These are phyloP conservation scores for Sarcophaga rosellei DNA, from an alignment of 2,888 invertebrate genomes.

Conservation along the genomic window DNA sequence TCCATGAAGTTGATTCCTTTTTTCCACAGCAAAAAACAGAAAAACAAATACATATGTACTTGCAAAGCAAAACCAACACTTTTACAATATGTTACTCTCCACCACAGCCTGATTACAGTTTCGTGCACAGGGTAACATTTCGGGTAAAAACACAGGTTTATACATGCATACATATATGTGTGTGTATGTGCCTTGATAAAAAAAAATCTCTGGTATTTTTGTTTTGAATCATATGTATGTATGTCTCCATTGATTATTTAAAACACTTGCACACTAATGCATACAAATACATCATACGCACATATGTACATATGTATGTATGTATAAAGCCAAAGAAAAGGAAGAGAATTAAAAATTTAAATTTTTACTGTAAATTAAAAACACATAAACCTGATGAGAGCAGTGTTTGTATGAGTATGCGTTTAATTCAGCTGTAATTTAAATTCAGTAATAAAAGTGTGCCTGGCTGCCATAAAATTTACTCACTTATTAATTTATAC, in stretches of 20 bases:
- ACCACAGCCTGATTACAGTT: neutral
- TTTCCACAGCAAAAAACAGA: slow-evolving; percentile 2
- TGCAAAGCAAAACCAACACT: slow-evolving; percentile 20
- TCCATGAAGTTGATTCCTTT: slow-evolving; percentile 49
- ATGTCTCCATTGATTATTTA: slow-evolving; percentile 29
- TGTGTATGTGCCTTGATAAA: slow-evolving; percentile 12
- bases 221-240: neutral
- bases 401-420: no score
- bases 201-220: neutral
- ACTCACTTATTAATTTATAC: slow-evolving; percentile 58
- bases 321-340: neutral
- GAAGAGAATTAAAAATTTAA: neutral
- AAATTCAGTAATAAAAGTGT: slow-evolving; percentile 37
- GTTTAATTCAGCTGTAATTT: neutral
- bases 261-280: neutral
- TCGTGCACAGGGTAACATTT: neutral
- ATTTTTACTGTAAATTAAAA: slow-evolving; percentile 8
- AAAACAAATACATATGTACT: neutral
- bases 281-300: neutral
- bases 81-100: neutral
- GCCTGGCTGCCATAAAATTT: slow-evolving; percentile 56
- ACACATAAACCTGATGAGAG: neutral
- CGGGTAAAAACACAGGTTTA: neutral
- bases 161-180: neutral
- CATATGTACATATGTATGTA: neutral